phyloP scores from a whole-genome alignment of 1,140 invertebrate genomes.

The Liolophura sinensis region DNA sequence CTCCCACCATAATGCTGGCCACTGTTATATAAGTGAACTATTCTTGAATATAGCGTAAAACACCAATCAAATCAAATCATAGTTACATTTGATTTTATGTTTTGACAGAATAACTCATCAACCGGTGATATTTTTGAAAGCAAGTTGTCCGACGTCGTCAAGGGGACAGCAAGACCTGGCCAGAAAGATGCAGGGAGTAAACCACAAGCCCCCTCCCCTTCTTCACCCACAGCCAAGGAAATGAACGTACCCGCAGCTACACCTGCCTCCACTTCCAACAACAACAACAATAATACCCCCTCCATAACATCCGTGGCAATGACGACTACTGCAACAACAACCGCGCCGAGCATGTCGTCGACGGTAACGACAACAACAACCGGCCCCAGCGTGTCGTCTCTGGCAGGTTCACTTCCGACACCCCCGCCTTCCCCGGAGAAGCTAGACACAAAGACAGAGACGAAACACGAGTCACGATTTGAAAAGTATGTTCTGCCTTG shows the following conservation, averaged over 20 bases:
- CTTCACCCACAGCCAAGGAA: slow-evolving; percentile 17
- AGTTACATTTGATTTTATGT: slow-evolving; percentile 6
- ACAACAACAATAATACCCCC: slow-evolving; percentile 6
- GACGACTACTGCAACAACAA: slow-evolving; percentile 27
- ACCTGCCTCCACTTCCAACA: slow-evolving; percentile 1
- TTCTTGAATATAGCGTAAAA: too few species aligned
- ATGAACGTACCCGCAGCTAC: neutral
- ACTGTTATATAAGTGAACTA: too few species aligned
- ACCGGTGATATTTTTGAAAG: slow-evolving; percentile 53
- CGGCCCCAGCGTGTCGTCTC: too few species aligned
- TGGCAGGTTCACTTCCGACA: too few species aligned
- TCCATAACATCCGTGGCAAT: slow-evolving; percentile 10
- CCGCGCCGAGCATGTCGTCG: slow-evolving; percentile 18
- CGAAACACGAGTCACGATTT: too few species aligned
- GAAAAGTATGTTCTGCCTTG: too few species aligned
- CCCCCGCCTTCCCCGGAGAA: too few species aligned
- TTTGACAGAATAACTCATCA: slow-evolving; percentile 42
- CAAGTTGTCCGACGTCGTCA: slow-evolving; percentile 79
- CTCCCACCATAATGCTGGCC: too few species aligned
- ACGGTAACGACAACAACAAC: slow-evolving; percentile 9
- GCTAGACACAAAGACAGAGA: too few species aligned
- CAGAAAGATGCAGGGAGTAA: slow-evolving; percentile 57
- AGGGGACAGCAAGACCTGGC: slow-evolving; percentile 69
- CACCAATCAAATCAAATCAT: too few species aligned
- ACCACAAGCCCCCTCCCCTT: slow-evolving; percentile 39